Base-by-base conservation (phyloP, 2,797 vertebrate genomes). In the Micromesistius poutassou region DNA sequence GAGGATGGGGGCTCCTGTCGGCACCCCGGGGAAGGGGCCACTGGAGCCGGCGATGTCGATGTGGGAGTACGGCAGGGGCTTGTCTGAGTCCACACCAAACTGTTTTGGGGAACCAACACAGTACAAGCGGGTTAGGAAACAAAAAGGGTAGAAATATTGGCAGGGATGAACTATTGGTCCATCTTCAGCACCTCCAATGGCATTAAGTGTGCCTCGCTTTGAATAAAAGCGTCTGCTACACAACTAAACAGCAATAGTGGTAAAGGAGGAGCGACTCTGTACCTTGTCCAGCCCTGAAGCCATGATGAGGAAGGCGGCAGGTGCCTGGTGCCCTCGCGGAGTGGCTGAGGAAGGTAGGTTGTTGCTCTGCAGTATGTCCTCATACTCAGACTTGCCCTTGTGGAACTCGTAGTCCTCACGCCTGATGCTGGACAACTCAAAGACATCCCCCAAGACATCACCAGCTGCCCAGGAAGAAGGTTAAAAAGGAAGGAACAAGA, bases 251-350 rank as follows among this genome's bases (percentile, higher is more conserved):
- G 42, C 16, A 46, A 46, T 46, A 38, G 42, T 16, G 3, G 42
- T 14, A 19, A 46, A 4, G 42, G 42, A 5, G 42, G 42, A 16
- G 42, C 16, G 16, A 46, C 14, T 19, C 19, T 74, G 28, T 86
- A 96, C 95, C 94, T 94, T 91, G 89, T 95, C 93, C 0, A 96
- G 92, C 71, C 95, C 95, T 0, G 95, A 95, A 70, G 93, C 89
- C 94, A 96, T 93, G 87, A 95, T 94, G 89, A 96, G 94, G 89
- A 96, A 96, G 9, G 95, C 95, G 0, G 94, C 91, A 1, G 95
- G 95, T n/a, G 93, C 74, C 85, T 96, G 95, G 84, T 96, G 95
- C 75, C 95, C 95, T 4, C 95, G 90, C 16, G 95, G 94, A 1
- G 94, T 95, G 4, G 87, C 87, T 0, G 94, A 87, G 25, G 95